Evolutionary conservation across 2,888 invertebrate genomes (phyloP).

Genomic region (Hemaris fuciformis): DNA sequence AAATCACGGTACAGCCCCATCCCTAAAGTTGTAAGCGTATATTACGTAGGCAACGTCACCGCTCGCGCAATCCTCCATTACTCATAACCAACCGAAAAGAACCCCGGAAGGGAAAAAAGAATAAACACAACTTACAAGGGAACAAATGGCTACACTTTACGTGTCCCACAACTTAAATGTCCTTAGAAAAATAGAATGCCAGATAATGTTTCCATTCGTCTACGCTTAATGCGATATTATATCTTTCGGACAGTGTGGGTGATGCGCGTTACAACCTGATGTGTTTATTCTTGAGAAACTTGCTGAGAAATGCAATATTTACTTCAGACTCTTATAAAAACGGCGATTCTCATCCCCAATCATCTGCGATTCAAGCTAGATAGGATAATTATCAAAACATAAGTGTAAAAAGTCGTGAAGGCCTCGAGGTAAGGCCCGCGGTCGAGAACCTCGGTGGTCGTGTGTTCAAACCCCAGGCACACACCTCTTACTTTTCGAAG

Average conservation of each 20-base stretch:
- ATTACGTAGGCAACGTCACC: constrained; percentile 58
- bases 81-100: constrained; percentile 65
- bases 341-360: too few species aligned
- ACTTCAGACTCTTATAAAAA: background rate
- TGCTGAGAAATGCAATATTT: background rate
- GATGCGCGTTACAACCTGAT: background rate
- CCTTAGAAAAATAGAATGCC: constrained; percentile 63
- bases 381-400: too few species aligned
- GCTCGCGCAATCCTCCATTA: constrained; percentile 55
- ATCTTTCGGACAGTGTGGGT: constrained; percentile 25
- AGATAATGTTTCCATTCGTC: constrained; percentile 68
- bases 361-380: too few species aligned
- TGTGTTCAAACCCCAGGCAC: too few species aligned
- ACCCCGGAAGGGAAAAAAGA: constrained; percentile 52
- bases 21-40: constrained; percentile 57
- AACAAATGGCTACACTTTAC: constrained; percentile 75
- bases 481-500: too few species aligned
- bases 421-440: too few species aligned
- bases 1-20: constrained; percentile 49
- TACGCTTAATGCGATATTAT: constrained; percentile 59
- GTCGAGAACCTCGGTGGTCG: too few species aligned
- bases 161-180: constrained; percentile 71
- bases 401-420: too few species aligned
- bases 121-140: constrained; percentile 68
- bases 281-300: constrained; percentile 11